These are phyloP conservation scores for Cygnus buccinator DNA, from an alignment of 2,113 vertebrate species.

Conservation along the genomic window DNA sequence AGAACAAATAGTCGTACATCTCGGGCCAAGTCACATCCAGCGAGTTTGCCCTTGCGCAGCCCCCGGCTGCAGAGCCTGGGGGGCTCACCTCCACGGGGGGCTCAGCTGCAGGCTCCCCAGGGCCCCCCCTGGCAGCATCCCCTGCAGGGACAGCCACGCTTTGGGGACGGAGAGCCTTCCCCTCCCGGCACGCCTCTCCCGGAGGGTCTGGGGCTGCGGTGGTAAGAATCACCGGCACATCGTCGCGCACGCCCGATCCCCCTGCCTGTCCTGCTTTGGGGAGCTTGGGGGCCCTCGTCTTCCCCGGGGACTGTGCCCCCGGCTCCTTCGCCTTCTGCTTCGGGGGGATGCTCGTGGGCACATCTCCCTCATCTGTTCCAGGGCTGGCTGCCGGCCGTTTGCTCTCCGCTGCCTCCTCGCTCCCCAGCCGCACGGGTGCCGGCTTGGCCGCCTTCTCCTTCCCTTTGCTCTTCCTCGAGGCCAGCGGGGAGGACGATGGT, in stretches of 20 bases:
- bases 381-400: fast-evolving
- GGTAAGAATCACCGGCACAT: not conserved
- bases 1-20: slow-evolving; percentile 89
- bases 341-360: fast-evolving
- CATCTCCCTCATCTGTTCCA: fast-evolving
- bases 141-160: fast-evolving
- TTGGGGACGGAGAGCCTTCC: not conserved
- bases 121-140: not conserved
- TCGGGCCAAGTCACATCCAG: slow-evolving; percentile 82
- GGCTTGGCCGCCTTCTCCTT: not conserved
- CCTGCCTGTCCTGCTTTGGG: not conserved
- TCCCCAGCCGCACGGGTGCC: not conserved
- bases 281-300: not conserved
- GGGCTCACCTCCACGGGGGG: not conserved
- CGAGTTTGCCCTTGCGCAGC: not conserved
- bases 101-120: not conserved
- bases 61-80: fast-evolving
- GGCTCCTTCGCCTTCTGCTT: not conserved
- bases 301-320: not conserved
- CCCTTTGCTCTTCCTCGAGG: not conserved
- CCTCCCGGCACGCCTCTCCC: not conserved
- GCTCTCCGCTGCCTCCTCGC: not conserved
- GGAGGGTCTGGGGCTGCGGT: fast-evolving
- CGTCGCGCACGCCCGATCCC: not conserved
- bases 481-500: fast-evolving